These are phyloP conservation scores for Hesperophylax magnus DNA, from an alignment of 1,140 invertebrate species.

Conservation along the genomic window DNA sequence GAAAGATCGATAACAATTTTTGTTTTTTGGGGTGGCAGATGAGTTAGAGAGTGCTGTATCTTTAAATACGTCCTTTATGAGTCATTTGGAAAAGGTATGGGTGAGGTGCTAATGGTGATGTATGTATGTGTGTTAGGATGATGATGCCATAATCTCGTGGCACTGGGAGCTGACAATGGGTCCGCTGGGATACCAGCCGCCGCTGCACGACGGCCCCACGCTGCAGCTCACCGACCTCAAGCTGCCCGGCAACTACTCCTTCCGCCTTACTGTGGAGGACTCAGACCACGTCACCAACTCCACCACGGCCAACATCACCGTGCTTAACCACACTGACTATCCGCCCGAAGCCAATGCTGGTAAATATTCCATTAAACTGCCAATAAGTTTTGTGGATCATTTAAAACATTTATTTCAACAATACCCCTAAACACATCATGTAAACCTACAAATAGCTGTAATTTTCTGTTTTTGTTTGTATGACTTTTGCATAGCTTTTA, in stretches of 20 bases:
- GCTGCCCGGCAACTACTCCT: slow-evolving; percentile 92
- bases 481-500: too few species aligned
- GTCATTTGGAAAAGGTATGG: too few species aligned
- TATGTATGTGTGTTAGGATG: slow-evolving; percentile 71
- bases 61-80: too few species aligned
- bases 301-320: slow-evolving; percentile 90
- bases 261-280: slow-evolving; percentile 94
- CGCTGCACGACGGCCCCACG: slow-evolving; percentile 84
- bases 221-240: slow-evolving; percentile 86
- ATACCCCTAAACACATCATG: too few species aligned
- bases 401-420: too few species aligned
- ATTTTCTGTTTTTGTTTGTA: too few species aligned
- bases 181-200: slow-evolving; percentile 86
- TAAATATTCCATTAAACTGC: slow-evolving; percentile 50
- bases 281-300: slow-evolving; percentile 90
- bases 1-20: too few species aligned
- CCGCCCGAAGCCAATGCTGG: slow-evolving; percentile 93
- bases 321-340: slow-evolving; percentile 93
- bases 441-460: too few species aligned
- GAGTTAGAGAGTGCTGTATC: too few species aligned
- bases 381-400: too few species aligned
- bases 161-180: slow-evolving; percentile 94
- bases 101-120: too few species aligned
- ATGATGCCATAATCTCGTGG: slow-evolving; percentile 88
- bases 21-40: too few species aligned